phyloP scores from a whole-genome alignment of 2,888 invertebrate species.

The Blera fallax region DNA sequence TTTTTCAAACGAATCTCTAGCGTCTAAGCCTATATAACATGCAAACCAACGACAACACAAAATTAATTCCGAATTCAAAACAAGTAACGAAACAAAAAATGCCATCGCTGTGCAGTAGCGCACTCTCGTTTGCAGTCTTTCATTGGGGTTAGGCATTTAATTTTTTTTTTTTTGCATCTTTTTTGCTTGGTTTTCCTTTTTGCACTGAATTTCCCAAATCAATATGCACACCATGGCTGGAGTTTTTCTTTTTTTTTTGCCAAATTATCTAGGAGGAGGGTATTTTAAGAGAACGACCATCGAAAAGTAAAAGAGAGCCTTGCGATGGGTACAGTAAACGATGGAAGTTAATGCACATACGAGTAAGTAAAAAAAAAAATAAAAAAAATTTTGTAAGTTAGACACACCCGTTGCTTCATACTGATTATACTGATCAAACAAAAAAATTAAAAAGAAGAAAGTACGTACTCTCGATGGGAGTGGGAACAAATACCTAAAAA shows the following conservation, averaged over 20 bases:
- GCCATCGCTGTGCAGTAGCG: neutral
- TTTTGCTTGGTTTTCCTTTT: neutral
- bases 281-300: neutral
- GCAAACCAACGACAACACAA: neutral
- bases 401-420: too few relatives aligned
- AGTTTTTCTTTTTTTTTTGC: neutral
- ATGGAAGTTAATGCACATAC: too few relatives aligned
- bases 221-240: slow-evolving; percentile 36
- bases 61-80: slow-evolving; percentile 43
- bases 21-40: neutral
- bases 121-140: neutral
- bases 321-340: too few relatives aligned
- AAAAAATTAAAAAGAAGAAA: too few relatives aligned
- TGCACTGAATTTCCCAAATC: slow-evolving; percentile 47
- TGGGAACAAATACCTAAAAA: too few relatives aligned
- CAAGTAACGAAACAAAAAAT: slow-evolving; percentile 26
- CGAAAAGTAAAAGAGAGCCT: neutral
- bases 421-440: too few relatives aligned
- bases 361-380: too few relatives aligned
- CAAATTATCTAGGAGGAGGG: neutral
- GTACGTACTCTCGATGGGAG: too few relatives aligned
- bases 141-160: neutral
- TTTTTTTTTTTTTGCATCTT: too few relatives aligned
- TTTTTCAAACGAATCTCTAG: neutral
- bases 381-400: too few relatives aligned